phyloP scores from a whole-genome alignment of 2,113 vertebrate genomes.

The Girardinichthys multiradiatus region DNA sequence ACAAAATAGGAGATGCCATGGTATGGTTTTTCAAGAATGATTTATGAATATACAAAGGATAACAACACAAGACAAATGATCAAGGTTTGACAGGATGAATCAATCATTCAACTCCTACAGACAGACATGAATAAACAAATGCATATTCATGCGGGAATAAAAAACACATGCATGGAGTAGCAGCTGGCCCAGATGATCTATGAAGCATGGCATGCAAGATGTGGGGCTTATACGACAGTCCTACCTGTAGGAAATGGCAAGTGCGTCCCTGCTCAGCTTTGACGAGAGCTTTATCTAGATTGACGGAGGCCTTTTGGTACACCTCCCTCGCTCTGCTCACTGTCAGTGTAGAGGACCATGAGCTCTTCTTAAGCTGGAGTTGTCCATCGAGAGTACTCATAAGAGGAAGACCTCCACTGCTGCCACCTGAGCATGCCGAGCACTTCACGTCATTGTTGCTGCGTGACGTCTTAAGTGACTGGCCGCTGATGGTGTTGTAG shows the following conservation, averaged over 20 bases:
- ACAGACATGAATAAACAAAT: conserved; percentile 15
- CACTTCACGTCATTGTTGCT: conserved; percentile 89
- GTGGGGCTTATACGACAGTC: conserved; percentile 58
- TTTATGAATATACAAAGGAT: conserved; percentile 23
- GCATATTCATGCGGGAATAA: conserved; percentile 13
- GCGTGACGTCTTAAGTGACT: conserved; percentile 92
- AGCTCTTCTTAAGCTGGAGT: conserved; percentile 92
- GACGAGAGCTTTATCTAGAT: conserved; percentile 93
- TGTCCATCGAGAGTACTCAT: conserved; percentile 69
- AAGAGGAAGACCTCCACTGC: conserved; percentile 60
- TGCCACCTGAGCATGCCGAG: conserved; percentile 76
- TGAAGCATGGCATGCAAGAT: conserved; percentile 39
- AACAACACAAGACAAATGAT: conserved; percentile 16
- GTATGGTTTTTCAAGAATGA: conserved; percentile 16
- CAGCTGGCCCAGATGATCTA: conserved; percentile 22
- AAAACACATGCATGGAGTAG: conserved; percentile 22
- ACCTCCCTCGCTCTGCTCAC: conserved; percentile 95
- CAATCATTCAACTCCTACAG: conserved; percentile 5
- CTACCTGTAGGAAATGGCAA: conserved; percentile 96
- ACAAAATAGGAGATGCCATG: conserved; percentile 29
- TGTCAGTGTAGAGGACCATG: conserved; percentile 95
- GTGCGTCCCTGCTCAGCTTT: conserved; percentile 95
- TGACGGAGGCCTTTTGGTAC: conserved; percentile 95
- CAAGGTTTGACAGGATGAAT: conserved; percentile 14
- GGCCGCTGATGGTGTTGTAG: conserved; percentile 94